Conservation (phyloP, 2,888 invertebrate species). For the Hydrotaea cyrtoneurina region DNA sequence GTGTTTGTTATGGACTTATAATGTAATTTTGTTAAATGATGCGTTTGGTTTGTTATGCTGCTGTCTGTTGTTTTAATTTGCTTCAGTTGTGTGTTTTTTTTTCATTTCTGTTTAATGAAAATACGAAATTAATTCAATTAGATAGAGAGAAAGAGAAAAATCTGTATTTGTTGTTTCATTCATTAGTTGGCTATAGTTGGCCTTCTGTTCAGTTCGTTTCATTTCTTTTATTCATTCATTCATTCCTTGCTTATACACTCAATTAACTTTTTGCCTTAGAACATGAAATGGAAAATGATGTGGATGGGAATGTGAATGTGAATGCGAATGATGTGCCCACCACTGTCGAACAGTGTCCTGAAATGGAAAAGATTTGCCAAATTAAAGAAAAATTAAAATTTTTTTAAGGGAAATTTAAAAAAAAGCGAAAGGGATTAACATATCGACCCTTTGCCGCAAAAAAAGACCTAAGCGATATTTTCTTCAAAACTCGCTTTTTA, state of each 20-base stretch:
- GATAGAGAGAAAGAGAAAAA: not conserved
- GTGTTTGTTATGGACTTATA: not conserved
- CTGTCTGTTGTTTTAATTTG: not conserved
- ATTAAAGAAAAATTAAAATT: too few species aligned
- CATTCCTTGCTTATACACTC: not conserved
- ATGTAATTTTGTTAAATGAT: constrained; percentile 13
- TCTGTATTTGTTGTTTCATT: constrained; percentile 5
- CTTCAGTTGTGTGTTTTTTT: not conserved
- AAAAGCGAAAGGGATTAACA: too few species aligned
- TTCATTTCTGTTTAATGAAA: not conserved
- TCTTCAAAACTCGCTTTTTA: too few species aligned
- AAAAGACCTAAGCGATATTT: too few species aligned
- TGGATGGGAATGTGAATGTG: not conserved
- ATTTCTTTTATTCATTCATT: too few species aligned
- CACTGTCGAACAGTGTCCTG: too few species aligned
- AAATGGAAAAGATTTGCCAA: too few species aligned
- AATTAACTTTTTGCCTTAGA: constrained; percentile 3
- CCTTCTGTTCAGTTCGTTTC: too few species aligned
- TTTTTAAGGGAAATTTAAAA: too few species aligned
- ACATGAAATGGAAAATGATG: not conserved
- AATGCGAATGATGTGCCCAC: not conserved
- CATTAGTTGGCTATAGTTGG: not conserved
- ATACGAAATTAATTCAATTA: constrained; percentile 15
- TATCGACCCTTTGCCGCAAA: too few species aligned
- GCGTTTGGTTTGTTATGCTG: not conserved